Conservation (phyloP, 2,888 invertebrate species). For the Cerceris ruficornis region DNA sequence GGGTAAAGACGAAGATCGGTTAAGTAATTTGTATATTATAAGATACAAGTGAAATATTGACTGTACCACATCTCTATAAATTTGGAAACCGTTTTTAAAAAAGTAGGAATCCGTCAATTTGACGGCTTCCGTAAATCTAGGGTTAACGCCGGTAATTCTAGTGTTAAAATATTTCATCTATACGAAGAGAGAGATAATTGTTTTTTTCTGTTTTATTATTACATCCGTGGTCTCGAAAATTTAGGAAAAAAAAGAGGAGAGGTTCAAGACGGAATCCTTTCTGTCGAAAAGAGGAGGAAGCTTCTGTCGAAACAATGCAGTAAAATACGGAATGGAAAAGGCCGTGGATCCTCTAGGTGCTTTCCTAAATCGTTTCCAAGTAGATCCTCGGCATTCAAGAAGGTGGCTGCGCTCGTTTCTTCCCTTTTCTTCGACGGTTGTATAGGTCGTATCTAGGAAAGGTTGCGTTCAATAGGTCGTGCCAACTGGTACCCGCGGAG, state of each 20-base stretch:
- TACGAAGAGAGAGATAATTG: no score
- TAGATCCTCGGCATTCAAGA: slow-evolving; percentile 52
- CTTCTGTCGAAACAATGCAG: slow-evolving; percentile 24
- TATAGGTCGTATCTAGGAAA: slow-evolving; percentile 54
- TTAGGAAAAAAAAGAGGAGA: neutral
- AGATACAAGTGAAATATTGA: no score
- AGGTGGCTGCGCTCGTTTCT: slow-evolving; percentile 40
- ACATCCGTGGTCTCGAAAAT: neutral
- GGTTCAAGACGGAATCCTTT: neutral
- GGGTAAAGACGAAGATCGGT: no score
- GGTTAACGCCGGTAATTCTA: no score
- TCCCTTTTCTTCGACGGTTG: slow-evolving; percentile 30
- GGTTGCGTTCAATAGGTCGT: slow-evolving; percentile 66
- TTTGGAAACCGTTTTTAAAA: no score
- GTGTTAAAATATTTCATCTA: no score
- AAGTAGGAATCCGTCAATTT: no score
- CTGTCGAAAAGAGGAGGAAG: neutral
- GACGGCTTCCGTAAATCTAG: no score
- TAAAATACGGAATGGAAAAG: slow-evolving; percentile 34
- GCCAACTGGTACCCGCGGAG: slow-evolving; percentile 62
- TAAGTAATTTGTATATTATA: no score
- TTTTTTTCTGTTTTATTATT: neutral
- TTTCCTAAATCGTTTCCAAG: slow-evolving; percentile 49
- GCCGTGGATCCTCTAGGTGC: slow-evolving; percentile 35
- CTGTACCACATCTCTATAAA: no score